Conservation (phyloP, 2,113 vertebrate genomes). For the Apus apus region DNA sequence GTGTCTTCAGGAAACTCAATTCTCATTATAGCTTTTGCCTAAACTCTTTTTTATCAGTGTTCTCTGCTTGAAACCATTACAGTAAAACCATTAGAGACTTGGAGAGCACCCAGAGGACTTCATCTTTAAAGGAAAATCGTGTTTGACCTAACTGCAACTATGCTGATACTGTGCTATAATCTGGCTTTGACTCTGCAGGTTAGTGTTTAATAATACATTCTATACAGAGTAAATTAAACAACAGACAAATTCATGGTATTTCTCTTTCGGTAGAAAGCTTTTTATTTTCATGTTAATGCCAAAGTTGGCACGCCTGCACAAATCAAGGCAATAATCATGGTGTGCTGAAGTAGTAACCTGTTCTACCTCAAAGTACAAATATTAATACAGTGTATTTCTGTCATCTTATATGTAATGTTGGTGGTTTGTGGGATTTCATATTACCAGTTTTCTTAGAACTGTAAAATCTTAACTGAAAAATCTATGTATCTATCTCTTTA, state of each 20-base stretch:
- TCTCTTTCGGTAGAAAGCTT: not conserved
- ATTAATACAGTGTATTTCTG: not conserved
- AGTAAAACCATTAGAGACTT: not conserved
- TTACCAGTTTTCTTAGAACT: not conserved
- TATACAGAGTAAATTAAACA: not conserved
- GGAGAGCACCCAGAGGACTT: not conserved
- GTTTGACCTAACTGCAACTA: not conserved
- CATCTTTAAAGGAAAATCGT: not conserved
- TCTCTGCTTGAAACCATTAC: not conserved
- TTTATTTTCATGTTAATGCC: not conserved
- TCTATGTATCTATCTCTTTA: not conserved
- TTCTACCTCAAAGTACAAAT: not conserved
- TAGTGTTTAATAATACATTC: not conserved
- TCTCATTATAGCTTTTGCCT: not conserved
- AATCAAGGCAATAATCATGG: not conserved
- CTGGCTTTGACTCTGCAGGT: not conserved
- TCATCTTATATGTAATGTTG: not conserved
- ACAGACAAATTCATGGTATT: not conserved
- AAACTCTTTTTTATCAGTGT: accelerated
- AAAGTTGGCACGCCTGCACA: not conserved
- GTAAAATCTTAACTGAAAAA: not conserved
- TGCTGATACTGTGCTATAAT: not conserved
- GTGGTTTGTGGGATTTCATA: not conserved
- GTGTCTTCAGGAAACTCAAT: not conserved
- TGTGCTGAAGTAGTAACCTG: not conserved